phyloP scores from a whole-genome alignment of 2,113 vertebrate genomes.

The Potamarius usumacintae region DNA sequence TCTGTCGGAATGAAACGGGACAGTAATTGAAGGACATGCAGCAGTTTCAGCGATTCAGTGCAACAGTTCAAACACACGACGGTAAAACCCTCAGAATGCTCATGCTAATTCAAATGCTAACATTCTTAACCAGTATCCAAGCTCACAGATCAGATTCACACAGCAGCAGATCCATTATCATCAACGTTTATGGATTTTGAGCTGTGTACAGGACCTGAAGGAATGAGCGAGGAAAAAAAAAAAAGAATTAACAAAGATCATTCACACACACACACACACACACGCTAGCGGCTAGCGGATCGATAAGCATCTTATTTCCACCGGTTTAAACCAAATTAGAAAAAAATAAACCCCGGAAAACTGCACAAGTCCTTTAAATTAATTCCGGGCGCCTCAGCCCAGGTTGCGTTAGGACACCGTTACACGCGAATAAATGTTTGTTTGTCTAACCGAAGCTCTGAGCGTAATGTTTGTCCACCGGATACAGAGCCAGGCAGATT shows the following conservation, averaged over 20 bases:
- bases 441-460: constrained; percentile 22
- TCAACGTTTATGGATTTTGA: not conserved
- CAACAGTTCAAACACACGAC: not conserved
- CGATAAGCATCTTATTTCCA: constrained; percentile 33
- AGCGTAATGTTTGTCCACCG: constrained; percentile 30
- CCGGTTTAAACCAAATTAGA: constrained; percentile 36
- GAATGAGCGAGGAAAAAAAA: not conserved
- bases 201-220: not conserved
- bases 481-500: constrained; percentile 30
- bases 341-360: constrained; percentile 3
- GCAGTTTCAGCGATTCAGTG: not conserved
- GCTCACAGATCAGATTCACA: not conserved
- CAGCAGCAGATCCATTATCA: not conserved
- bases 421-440: constrained; percentile 21
- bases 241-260: not conserved
- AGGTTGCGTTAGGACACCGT: constrained; percentile 27
- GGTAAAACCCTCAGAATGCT: not conserved
- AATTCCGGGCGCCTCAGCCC: constrained; percentile 17
- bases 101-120: not conserved
- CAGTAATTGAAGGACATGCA: not conserved
- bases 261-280: not conserved
- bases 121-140: not conserved
- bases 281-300: constrained; percentile 18
- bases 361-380: constrained; percentile 21
- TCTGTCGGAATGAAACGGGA: not conserved